phyloP scores from a whole-genome alignment of 2,797 vertebrate genomes.

The Malacoraja senta region DNA sequence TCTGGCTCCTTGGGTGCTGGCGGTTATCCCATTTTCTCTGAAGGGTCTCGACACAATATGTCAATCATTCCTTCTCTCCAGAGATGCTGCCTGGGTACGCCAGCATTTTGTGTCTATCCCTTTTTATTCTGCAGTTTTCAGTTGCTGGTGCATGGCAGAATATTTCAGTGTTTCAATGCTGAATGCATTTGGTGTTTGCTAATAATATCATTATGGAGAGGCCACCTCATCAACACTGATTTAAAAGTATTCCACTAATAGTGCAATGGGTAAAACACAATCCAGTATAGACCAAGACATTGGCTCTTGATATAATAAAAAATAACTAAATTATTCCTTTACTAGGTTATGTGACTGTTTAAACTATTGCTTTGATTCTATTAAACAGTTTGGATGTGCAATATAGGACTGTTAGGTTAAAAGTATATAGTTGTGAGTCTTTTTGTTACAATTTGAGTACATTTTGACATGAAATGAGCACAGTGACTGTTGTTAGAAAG shows the following conservation, averaged over 20 bases:
- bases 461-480: not conserved
- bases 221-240: not conserved
- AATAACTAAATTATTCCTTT: not conserved
- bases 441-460: not conserved
- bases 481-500: not conserved
- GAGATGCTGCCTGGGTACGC: no score
- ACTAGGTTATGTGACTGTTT: not conserved
- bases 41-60: not conserved
- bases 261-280: not conserved
- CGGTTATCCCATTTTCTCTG: not conserved
- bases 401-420: not conserved
- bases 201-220: not conserved
- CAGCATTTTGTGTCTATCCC: no score
- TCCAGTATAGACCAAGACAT: not conserved
- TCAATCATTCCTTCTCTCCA: no score
- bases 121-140: not conserved
- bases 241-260: not conserved
- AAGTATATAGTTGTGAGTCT: not conserved
- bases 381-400: not conserved
- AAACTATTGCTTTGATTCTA: not conserved
- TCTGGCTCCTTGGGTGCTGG: not conserved
- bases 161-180: not conserved
- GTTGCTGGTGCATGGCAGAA: not conserved
- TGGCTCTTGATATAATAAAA: not conserved
- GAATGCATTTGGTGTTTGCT: not conserved